Evolutionary conservation across 2,888 invertebrate species (phyloP).

Genomic region (Athalia cordata): DNA sequence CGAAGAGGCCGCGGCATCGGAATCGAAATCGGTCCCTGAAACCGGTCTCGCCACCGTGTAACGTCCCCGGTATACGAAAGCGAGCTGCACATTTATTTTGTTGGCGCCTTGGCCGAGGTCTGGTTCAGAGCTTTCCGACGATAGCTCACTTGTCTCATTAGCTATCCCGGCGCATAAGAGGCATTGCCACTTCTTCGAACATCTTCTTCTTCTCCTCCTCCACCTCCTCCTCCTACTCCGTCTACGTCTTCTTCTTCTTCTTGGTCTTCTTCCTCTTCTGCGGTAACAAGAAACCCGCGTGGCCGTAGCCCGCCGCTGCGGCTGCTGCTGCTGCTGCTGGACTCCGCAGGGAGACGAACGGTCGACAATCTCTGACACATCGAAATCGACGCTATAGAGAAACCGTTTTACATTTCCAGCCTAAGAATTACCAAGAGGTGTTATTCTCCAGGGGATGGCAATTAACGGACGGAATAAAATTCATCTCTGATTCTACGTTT

Average conservation of each 20-base stretch:
- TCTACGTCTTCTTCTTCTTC: slow-evolving; percentile 14
- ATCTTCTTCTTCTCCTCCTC: slow-evolving; percentile 30
- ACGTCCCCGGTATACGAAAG: slow-evolving; percentile 43
- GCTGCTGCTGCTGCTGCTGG: not conserved
- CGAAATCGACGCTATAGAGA: not conserved
- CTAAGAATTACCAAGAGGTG: no score
- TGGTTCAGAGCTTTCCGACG: slow-evolving; percentile 44
- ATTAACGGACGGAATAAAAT: no score
- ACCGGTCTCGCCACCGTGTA: slow-evolving; percentile 44
- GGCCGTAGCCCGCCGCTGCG: not conserved
- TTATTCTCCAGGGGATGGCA: no score
- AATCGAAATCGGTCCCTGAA: not conserved
- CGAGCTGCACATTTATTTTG: slow-evolving; percentile 50
- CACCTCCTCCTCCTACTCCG: slow-evolving; percentile 11
- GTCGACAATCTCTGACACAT: slow-evolving; percentile 20
- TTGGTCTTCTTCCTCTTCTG: not conserved
- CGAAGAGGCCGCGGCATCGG: not conserved
- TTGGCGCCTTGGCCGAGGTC: slow-evolving; percentile 45
- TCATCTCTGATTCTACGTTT: no score
- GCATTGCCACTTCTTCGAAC: slow-evolving; percentile 38
- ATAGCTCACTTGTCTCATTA: slow-evolving; percentile 46
- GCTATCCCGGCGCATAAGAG: slow-evolving; percentile 37
- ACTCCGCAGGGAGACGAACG: not conserved
- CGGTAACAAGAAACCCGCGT: slow-evolving; percentile 23
- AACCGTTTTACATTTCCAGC: not conserved